These are phyloP conservation scores for Phrynocephalus guinanensis DNA, from an alignment of 2,797 vertebrate genomes.

Conservation along the genomic window DNA sequence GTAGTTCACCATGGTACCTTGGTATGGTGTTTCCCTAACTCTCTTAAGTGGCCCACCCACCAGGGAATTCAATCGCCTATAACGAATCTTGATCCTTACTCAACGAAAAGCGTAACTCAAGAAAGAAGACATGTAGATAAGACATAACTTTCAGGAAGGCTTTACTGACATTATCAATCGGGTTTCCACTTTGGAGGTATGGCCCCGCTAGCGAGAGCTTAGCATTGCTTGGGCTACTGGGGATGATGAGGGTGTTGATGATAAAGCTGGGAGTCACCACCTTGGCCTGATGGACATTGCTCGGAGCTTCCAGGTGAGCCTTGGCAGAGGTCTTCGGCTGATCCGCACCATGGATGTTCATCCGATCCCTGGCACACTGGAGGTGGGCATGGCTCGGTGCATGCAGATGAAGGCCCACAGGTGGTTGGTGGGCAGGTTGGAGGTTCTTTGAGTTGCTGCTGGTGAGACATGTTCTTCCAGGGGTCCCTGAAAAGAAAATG, in stretches of 20 bases:
- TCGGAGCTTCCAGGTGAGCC: not conserved
- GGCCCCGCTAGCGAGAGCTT: not conserved
- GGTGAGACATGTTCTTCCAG: slow-evolving; percentile 4
- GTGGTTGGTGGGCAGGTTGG: not conserved
- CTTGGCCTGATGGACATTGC: not conserved
- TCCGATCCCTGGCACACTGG: not conserved
- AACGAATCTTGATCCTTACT: not conserved
- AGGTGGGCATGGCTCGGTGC: not conserved
- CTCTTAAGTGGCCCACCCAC: too few relatives aligned
- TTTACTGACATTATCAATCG: slow-evolving; percentile 30
- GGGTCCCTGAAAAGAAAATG: not conserved
- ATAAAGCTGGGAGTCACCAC: rapidly evolving
- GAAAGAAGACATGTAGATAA: not conserved
- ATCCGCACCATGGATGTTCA: not conserved
- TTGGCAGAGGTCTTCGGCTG: not conserved
- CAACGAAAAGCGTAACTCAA: not conserved
- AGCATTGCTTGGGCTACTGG: slow-evolving; percentile 4
- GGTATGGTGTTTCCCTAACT: too few relatives aligned
- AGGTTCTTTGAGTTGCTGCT: not conserved
- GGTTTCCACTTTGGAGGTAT: not conserved
- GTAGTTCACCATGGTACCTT: too few relatives aligned
- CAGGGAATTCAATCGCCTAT: too few relatives aligned
- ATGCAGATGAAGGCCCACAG: not conserved
- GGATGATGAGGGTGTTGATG: not conserved
- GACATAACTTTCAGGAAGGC: not conserved